Conservation (phyloP, 2,888 invertebrate genomes). For the Pandemis cinnamomeana region DNA sequence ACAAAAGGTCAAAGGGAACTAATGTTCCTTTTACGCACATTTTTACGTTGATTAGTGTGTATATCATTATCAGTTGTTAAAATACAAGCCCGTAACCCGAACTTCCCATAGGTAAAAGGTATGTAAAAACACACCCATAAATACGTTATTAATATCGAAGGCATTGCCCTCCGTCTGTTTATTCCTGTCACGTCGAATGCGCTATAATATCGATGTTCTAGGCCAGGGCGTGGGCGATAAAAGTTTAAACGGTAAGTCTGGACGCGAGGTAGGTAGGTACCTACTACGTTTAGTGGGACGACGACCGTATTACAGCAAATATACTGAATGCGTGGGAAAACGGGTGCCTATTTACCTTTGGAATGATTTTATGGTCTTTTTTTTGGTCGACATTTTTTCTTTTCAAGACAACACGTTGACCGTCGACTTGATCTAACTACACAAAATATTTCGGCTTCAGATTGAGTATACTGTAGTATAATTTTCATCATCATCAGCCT, state of each 20-base stretch:
- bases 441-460: no score
- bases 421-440: no score
- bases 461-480: no score
- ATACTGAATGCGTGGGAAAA: constrained; percentile 12
- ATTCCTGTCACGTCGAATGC: constrained; percentile 37
- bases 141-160: constrained; percentile 36
- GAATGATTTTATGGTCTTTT: background rate
- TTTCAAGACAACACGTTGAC: no score
- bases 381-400: no score
- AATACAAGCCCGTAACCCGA: background rate
- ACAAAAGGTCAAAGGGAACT: no score
- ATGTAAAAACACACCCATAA: constrained; percentile 17
- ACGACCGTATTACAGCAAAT: constrained; percentile 34
- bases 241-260: constrained; percentile 24
- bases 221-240: constrained; percentile 44
- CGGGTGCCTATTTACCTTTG: background rate
- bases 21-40: no score
- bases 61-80: no score
- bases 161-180: constrained; percentile 39
- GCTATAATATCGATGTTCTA: constrained; percentile 38
- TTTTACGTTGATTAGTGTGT: no score
- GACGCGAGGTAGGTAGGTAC: background rate
- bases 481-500: no score
- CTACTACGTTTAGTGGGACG: constrained; percentile 36
- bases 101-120: constrained; percentile 3